Base-by-base conservation (phyloP, 2,113 vertebrate genomes). In the Oryzias melastigma region DNA sequence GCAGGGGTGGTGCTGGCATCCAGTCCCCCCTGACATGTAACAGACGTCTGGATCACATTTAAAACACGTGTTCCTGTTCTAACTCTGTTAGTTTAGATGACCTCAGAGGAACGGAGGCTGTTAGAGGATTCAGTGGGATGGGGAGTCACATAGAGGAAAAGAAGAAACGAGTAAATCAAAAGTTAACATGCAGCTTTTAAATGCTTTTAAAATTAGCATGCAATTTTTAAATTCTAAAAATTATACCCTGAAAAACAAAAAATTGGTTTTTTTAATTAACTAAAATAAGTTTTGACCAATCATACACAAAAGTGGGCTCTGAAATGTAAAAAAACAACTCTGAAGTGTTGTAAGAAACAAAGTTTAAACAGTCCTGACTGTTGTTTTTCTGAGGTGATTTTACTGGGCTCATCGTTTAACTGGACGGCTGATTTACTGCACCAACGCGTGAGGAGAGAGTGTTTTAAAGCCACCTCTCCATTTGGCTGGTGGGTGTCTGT, bases 41-140 rank as follows among this genome's bases (percentile, higher is more conserved):
- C 88, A 77, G 91, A 90, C 89, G 90, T 93, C 95, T 97, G 95
- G 93, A 94, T 95, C 91, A 91, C 91, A 97, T 97, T 95, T 94
- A 94, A 95, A 94, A 93, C 94, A 94, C 93, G 94, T 94, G 94
- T 92, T 94, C 75, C 83, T 89, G 77, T 88, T 84, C 82, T 84
- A 70, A 68, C 71, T 68, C 74, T 49, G 68, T 65, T 83, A 24
- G 56, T 60, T 76, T 83, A 80, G 68, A 78, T 71, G 85, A 50
- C 52, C 56, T 10, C 27, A 41, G 58, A 71, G 58, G 56, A 88
- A 92, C 91, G 85, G 87, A 91, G 85, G 89, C 83, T 82, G 81
- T 83, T 85, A 52, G 13, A 54, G 58, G 66, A 71, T 75, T 74
- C 57, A 79, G 76, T 18, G n/a, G 56, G 25, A 53, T 59, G 43